Percentiles rank a stretch among this genome's conserved stretches.
phyloP scores from a whole-genome alignment of 2,888 invertebrate species.

The Rhagium mordax region DNA sequence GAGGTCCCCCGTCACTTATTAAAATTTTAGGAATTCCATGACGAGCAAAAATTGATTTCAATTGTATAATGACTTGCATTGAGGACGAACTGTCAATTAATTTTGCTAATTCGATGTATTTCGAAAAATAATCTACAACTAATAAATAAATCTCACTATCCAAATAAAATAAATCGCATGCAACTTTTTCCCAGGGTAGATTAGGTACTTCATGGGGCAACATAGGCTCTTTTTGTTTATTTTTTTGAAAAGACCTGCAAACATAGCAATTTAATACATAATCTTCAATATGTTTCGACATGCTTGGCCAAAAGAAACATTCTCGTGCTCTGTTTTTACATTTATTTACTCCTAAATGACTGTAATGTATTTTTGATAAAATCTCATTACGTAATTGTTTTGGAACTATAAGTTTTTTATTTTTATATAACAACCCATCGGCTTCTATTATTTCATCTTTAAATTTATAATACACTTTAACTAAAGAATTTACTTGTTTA shows the following conservation, averaged over 20 bases:
- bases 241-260: slow-evolving; percentile 10
- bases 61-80: not conserved
- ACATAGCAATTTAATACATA: slow-evolving; percentile 6
- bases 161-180: slow-evolving; percentile 14
- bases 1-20: slow-evolving; percentile 16
- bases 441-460: not conserved
- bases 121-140: slow-evolving; percentile 14
- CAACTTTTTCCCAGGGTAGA: slow-evolving; percentile 31
- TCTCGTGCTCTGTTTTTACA: not conserved
- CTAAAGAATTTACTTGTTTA: too few species aligned
- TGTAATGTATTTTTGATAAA: not conserved
- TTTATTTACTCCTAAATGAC: not conserved
- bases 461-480: too few species aligned
- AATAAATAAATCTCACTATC: slow-evolving; percentile 1
- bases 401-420: slow-evolving; percentile 12
- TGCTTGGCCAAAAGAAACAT: slow-evolving; percentile 18
- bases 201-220: slow-evolving; percentile 7
- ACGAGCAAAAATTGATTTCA: too few species aligned
- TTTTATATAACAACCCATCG: slow-evolving; percentile 13
- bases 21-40: slow-evolving; percentile 22
- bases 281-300: slow-evolving; percentile 21
- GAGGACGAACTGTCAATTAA: slow-evolving; percentile 3
- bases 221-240: slow-evolving; percentile 13
- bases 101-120: slow-evolving; percentile 9
- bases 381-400: not conserved